Percentiles rank a stretch among this genome's conserved stretches.
phyloP scores from a whole-genome alignment of 2,113 vertebrate genomes.

The Chlorocebus sabaeus region DNA sequence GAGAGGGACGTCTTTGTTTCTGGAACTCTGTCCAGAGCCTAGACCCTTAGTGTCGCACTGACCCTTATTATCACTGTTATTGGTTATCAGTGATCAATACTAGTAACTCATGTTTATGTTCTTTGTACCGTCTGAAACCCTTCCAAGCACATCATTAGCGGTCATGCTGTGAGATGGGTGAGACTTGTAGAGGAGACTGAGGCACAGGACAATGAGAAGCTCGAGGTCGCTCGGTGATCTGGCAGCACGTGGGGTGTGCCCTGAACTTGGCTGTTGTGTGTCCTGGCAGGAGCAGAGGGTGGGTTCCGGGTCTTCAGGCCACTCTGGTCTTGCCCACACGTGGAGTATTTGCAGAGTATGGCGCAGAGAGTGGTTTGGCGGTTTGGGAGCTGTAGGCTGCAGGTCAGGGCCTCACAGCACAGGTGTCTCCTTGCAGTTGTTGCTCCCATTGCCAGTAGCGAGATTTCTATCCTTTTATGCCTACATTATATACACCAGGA shows the following conservation, averaged over 20 bases:
- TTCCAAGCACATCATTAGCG: not conserved
- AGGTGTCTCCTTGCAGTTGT: fast-evolving
- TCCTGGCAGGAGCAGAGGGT: fast-evolving
- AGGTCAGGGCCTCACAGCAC: not conserved
- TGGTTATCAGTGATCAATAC: too few relatives aligned
- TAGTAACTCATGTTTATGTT: too few relatives aligned
- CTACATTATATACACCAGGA: fast-evolving
- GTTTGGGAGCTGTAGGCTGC: not conserved
- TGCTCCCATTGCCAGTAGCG: not conserved
- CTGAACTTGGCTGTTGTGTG: fast-evolving
- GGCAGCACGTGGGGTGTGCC: fast-evolving
- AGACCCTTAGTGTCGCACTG: too few relatives aligned
- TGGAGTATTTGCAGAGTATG: not conserved
- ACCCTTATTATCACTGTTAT: not conserved
- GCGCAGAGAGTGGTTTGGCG: fast-evolving
- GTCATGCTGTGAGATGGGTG: not conserved
- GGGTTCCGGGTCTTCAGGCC: fast-evolving
- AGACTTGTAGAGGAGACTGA: not conserved
- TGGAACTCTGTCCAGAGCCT: not conserved
- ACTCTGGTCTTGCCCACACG: fast-evolving
- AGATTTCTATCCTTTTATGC: fast-evolving
- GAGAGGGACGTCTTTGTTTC: not conserved
- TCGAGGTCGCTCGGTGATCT: fast-evolving
- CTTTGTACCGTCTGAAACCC: not conserved
- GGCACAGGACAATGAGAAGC: fast-evolving